Conservation (phyloP, 2,113 vertebrate genomes). For the Silurus asotus region DNA sequence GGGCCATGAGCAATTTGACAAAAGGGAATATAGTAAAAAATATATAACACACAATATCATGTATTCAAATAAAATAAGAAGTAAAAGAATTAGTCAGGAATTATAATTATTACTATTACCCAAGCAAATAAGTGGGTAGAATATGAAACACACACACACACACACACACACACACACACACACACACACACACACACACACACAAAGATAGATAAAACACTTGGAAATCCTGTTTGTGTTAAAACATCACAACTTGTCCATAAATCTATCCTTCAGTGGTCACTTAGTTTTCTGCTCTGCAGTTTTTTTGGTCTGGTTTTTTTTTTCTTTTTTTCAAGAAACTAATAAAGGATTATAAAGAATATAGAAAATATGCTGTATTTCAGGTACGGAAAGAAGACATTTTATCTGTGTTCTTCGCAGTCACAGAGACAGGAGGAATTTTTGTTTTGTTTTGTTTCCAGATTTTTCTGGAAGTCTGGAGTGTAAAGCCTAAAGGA, state of each 20-base stretch:
- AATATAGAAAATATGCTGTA: conserved; percentile 57
- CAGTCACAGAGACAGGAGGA: conserved; percentile 38
- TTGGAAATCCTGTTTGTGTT: conserved; percentile 57
- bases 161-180: background rate
- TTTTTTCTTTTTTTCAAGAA: conserved; percentile 46
- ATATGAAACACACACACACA: conserved; percentile 41
- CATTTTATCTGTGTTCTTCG: conserved; percentile 80
- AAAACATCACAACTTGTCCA: conserved; percentile 56
- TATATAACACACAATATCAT: background rate
- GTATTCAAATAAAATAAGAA: background rate
- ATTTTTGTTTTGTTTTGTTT: background rate
- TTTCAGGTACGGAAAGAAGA: conserved; percentile 82
- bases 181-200: background rate
- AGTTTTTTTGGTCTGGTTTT: conserved; percentile 56
- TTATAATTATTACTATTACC: conserved; percentile 8
- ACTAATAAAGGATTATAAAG: conserved; percentile 33
- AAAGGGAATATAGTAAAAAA: background rate
- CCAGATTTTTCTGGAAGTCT: background rate
- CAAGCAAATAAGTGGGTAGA: conserved; percentile 54
- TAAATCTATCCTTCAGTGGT: conserved; percentile 51
- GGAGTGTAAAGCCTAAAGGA: background rate
- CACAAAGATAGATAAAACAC: background rate
- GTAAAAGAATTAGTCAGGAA: background rate
- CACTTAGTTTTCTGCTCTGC: conserved; percentile 59
- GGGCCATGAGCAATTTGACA: background rate